These are phyloP conservation scores for Eulemur mongoz DNA, from an alignment of 2,797 vertebrate genomes.

Conservation along the genomic window DNA sequence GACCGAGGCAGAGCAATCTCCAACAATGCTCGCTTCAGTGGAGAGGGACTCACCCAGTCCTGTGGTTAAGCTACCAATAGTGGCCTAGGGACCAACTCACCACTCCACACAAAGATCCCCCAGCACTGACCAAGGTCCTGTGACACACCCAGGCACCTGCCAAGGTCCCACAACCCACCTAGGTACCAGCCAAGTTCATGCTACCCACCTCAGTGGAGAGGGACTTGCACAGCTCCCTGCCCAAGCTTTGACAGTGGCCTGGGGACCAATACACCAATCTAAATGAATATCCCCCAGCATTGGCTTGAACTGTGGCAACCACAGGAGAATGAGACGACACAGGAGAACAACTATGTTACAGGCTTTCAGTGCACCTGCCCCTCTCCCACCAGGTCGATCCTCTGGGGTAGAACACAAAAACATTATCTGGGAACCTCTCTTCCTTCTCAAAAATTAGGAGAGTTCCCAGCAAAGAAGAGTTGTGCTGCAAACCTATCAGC, in stretches of 20 bases:
- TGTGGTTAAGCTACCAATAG: background rate
- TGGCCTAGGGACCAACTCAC: background rate
- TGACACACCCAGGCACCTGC: background rate
- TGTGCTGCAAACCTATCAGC: background rate
- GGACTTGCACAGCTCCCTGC: background rate
- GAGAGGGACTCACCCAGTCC: background rate
- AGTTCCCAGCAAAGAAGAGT: background rate
- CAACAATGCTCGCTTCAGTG: background rate
- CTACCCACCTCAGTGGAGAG: background rate
- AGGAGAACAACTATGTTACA: background rate
- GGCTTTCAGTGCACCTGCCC: background rate
- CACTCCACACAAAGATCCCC: background rate
- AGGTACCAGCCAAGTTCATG: background rate
- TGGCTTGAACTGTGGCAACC: background rate
- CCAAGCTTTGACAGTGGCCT: background rate
- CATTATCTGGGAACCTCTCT: background rate
- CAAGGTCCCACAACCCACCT: background rate
- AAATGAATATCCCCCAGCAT: background rate
- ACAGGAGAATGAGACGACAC: background rate
- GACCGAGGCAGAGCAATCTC: background rate
- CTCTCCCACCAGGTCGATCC: background rate
- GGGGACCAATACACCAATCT: background rate
- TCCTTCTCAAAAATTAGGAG: background rate
- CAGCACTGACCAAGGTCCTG: background rate
- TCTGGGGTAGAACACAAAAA: background rate